These are phyloP conservation scores for Salpingus planirostris DNA, from an alignment of 2,888 invertebrate species.

Conservation along the genomic window DNA sequence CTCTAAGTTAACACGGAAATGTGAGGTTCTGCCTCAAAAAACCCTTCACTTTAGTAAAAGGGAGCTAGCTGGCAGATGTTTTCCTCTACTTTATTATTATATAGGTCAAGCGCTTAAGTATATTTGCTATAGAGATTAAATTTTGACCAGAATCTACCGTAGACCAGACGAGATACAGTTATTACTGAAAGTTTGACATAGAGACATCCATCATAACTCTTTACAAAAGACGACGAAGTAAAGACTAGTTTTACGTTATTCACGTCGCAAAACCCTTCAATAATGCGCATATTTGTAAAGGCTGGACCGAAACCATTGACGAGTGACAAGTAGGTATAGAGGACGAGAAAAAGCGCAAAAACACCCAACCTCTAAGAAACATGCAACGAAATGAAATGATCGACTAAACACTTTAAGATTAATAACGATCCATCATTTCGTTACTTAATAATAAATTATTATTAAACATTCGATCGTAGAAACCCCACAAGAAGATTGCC, in stretches of 20 bases:
- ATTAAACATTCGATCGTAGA: no score
- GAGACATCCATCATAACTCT: slow-evolving; percentile 39
- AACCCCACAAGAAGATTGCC: no score
- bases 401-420: no score
- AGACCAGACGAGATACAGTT: slow-evolving; percentile 35
- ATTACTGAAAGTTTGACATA: slow-evolving; percentile 32
- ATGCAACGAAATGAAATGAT: no score
- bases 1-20: no score
- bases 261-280: slow-evolving; percentile 34
- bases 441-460: no score
- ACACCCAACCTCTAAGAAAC: no score
- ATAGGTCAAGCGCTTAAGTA: slow-evolving; percentile 31
- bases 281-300: slow-evolving; percentile 39
- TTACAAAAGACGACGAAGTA: slow-evolving; percentile 29
- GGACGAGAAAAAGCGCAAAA: not conserved
- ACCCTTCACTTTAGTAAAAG: not conserved
- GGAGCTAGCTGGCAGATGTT: not conserved
- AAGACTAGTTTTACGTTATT: slow-evolving; percentile 35
- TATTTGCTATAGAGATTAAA: slow-evolving; percentile 35
- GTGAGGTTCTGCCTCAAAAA: no score
- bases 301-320: slow-evolving; percentile 29
- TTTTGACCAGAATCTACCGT: no score
- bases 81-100: slow-evolving; percentile 12
- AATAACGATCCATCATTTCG: no score
- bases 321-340: slow-evolving; percentile 28